phyloP scores from a whole-genome alignment of 2,113 vertebrate species.

The Rattus rattus region DNA sequence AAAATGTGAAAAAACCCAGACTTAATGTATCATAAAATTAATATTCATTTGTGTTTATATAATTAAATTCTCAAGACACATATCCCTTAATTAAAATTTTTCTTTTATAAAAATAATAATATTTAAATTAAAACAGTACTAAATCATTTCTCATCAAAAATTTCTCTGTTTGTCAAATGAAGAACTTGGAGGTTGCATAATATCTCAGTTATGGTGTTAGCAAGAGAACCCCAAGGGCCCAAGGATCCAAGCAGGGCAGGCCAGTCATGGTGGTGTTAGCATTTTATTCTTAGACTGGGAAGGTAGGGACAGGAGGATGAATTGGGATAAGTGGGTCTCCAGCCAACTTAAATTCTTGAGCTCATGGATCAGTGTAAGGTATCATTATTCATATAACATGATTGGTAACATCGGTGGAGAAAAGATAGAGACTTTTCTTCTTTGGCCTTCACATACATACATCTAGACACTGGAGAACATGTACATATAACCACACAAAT shows the following conservation, averaged over 20 bases:
- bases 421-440: not conserved
- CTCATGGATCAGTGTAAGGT: not conserved
- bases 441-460: no score
- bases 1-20: not conserved
- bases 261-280: not conserved
- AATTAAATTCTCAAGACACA: not conserved
- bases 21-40: not conserved
- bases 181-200: not conserved
- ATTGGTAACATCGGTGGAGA: not conserved
- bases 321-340: no score
- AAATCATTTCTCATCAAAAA: not conserved
- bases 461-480: not conserved
- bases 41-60: not conserved
- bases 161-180: not conserved
- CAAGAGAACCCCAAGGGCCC: not conserved
- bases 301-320: not conserved
- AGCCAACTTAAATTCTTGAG: not conserved
- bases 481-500: not conserved
- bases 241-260: not conserved
- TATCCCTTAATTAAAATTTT: not conserved
- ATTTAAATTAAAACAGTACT: not conserved
- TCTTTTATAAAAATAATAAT: not conserved
- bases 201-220: not conserved
- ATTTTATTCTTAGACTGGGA: not conserved
- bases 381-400: not conserved